Percentiles rank a stretch among this genome's conserved stretches.
phyloP scores from a whole-genome alignment of 2,888 invertebrate genomes.

The Scaptomyza caliginosa region DNA sequence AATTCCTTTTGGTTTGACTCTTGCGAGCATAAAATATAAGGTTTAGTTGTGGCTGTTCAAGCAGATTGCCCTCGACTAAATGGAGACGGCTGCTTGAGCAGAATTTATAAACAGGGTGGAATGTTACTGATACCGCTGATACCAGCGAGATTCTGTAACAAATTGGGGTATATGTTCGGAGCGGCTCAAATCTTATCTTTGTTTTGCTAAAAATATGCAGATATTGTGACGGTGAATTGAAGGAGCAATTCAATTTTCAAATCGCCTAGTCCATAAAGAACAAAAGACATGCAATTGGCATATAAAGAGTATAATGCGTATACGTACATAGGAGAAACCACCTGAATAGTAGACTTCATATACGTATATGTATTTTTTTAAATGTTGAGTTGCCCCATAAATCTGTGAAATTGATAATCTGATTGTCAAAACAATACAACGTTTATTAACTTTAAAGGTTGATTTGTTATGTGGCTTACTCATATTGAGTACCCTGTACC shows the following conservation, averaged over 20 bases:
- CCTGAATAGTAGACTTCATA: not conserved
- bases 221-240: constrained; percentile 17
- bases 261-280: not conserved
- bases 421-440: constrained; percentile 13
- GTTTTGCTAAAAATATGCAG: constrained; percentile 38
- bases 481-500: not conserved
- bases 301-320: too few species aligned
- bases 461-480: constrained; percentile 6
- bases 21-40: not conserved
- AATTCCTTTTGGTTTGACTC: constrained; percentile 18
- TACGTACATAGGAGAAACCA: not conserved
- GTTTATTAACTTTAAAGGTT: constrained; percentile 15
- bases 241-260: constrained; percentile 12
- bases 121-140: constrained; percentile 44
- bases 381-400: constrained; percentile 25
- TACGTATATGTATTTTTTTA: not conserved
- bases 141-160: constrained; percentile 40
- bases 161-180: constrained; percentile 45
- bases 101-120: constrained; percentile 59
- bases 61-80: constrained; percentile 51
- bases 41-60: constrained; percentile 21
- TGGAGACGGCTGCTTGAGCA: constrained; percentile 31
- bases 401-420: constrained; percentile 44
- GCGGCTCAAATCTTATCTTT: constrained; percentile 61
- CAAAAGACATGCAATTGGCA: not conserved